Conservation (phyloP, 1,140 invertebrate genomes). For the Temnothorax longispinosus region DNA sequence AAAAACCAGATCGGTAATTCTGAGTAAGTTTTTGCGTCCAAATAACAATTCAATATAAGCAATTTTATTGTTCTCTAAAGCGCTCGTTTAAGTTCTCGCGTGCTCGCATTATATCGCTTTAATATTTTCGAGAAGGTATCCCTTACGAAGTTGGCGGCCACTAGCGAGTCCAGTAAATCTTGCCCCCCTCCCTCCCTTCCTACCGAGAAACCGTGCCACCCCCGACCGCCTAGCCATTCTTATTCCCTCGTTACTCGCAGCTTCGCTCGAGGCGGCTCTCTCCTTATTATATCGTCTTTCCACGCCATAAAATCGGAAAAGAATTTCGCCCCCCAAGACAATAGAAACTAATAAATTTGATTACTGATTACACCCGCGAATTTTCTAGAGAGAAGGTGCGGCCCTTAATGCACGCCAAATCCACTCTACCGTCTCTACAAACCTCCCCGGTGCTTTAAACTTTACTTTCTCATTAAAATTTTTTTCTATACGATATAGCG, state of each 20-base stretch:
- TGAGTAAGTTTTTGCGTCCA: neutral
- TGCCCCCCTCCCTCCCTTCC: constrained; percentile 48
- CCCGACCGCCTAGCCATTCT: constrained; percentile 80
- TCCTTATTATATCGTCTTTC: constrained; percentile 87
- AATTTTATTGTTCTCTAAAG: constrained; percentile 28
- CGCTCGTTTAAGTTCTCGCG: constrained; percentile 47
- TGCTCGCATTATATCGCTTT: constrained; percentile 79
- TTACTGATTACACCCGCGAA: constrained; percentile 84
- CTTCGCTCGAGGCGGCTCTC: constrained; percentile 82
- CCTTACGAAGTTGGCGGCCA: constrained; percentile 82
- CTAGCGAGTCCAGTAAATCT: constrained; percentile 85
- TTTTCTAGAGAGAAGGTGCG: constrained; percentile 63
- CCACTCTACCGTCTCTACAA: constrained; percentile 37
- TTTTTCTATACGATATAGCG: constrained; percentile 29
- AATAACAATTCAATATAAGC: constrained; percentile 1
- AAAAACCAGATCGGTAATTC: neutral
- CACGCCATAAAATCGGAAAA: constrained; percentile 86
- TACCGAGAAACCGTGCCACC: constrained; percentile 40
- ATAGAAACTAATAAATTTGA: constrained; percentile 87
- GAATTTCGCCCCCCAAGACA: constrained; percentile 85
- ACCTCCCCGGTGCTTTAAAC: constrained; percentile 33
- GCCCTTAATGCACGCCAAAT: constrained; percentile 41
- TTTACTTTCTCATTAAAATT: constrained; percentile 44
- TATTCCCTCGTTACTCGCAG: constrained; percentile 86
- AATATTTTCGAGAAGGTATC: constrained; percentile 82